Conservation (phyloP, 2,797 vertebrate species). For the Cheirogaleus major region DNA sequence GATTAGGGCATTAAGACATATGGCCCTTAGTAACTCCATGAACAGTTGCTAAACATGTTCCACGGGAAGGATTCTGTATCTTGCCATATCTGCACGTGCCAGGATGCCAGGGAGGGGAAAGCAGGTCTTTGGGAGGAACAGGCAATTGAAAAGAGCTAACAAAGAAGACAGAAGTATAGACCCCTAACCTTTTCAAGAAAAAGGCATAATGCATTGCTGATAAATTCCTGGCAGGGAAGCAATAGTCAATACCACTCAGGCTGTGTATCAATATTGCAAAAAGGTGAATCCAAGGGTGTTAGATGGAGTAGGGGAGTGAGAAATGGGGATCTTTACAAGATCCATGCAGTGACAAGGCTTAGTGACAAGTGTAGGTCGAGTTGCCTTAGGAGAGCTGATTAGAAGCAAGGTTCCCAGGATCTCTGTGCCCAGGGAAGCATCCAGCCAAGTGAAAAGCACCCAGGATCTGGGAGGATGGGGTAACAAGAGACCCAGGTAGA, state of each 20-base stretch:
- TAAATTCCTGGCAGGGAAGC: not conserved
- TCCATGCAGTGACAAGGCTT: not conserved
- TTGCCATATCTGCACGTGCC: accelerated
- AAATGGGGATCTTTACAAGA: not conserved
- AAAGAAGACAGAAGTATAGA: not conserved
- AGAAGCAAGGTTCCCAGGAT: not conserved
- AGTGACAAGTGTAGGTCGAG: not conserved
- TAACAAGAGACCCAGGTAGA: not conserved
- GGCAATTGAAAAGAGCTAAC: not conserved
- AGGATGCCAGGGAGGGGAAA: not conserved
- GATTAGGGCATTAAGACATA: not conserved
- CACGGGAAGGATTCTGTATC: not conserved
- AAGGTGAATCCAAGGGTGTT: not conserved
- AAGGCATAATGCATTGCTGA: not conserved
- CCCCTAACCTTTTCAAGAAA: not conserved
- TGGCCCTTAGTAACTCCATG: not conserved
- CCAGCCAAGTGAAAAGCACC: not conserved
- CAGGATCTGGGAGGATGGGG: not conserved
- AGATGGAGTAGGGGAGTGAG: not conserved
- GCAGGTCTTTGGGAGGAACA: not conserved
- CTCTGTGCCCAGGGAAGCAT: not conserved
- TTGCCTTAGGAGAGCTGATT: not conserved
- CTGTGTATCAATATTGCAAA: not conserved
- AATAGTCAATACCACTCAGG: not conserved
- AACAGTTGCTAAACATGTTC: not conserved